Percentiles rank a stretch among this genome's conserved stretches.
These are phyloP conservation scores for Gymnocheta viridis DNA, from an alignment of 2,888 invertebrate genomes.

Conservation along the genomic window DNA sequence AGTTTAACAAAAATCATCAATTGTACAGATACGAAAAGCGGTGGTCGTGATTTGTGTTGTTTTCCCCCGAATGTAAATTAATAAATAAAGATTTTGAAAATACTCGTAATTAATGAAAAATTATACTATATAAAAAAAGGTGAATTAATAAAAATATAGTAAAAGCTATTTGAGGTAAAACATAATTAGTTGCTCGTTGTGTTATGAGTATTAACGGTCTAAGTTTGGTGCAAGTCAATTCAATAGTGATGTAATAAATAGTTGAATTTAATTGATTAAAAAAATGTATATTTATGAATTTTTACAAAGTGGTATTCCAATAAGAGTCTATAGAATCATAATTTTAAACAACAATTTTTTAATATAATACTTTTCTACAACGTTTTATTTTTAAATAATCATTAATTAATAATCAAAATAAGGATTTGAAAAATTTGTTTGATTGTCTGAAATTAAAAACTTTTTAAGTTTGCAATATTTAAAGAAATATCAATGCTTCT, in stretches of 20 bases:
- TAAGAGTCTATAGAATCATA: not conserved
- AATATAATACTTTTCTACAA: not conserved
- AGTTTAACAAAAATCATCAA: conserved; percentile 60
- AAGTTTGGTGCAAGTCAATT: not conserved
- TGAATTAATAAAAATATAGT: conserved; percentile 9
- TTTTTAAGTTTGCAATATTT: not conserved
- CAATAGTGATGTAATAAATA: not conserved
- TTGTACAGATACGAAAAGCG: conserved; percentile 48
- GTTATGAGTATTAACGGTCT: not conserved
- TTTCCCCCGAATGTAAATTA: not conserved
- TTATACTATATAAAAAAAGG: conserved; percentile 25
- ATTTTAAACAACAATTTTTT: not conserved
- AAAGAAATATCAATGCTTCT: conserved; percentile 35
- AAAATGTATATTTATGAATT: not conserved
- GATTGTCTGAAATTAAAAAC: not conserved
- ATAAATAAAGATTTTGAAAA: not conserved
- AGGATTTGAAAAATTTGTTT: not conserved
- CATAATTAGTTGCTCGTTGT: not conserved
- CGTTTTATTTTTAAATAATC: not conserved
- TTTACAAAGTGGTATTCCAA: not conserved
- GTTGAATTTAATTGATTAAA: not conserved
- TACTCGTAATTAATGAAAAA: not conserved
- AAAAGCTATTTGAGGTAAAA: not conserved
- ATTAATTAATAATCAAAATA: not conserved
- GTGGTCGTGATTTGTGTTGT: conserved; percentile 59